phyloP scores from a whole-genome alignment of 2,888 invertebrate genomes.

The Troilus luridus region DNA sequence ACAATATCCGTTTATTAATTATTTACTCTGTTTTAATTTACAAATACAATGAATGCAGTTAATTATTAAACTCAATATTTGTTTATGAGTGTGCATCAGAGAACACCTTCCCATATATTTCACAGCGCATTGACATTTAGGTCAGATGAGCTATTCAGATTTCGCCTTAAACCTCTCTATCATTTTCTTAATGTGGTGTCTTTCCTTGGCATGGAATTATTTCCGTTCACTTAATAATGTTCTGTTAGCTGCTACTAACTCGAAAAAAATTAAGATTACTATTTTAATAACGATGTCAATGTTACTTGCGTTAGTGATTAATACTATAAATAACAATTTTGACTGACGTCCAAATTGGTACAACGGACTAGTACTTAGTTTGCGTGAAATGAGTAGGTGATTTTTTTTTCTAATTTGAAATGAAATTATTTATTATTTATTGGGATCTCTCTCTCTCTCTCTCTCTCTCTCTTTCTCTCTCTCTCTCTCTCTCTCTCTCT shows the following conservation, averaged over 20 bases:
- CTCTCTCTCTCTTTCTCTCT: too few relatives aligned
- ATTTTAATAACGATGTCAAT: neutral
- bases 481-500: too few relatives aligned
- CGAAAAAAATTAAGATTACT: neutral
- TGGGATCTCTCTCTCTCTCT: too few relatives aligned
- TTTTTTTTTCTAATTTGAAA: too few relatives aligned
- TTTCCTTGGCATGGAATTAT: constrained; percentile 23
- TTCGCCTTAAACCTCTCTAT: neutral
- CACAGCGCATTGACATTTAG: neutral
- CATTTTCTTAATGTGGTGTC: neutral
- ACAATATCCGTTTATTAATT: too few relatives aligned
- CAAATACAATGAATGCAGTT: neutral
- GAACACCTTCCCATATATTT: neutral
- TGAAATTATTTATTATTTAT: too few relatives aligned
- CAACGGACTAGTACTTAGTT: too few relatives aligned
- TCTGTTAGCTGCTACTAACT: neutral
- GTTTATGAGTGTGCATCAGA: neutral
- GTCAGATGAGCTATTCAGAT: neutral
- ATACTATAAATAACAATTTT: neutral
- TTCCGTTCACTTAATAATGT: neutral
- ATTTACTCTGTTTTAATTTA: too few relatives aligned
- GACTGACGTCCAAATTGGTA: too few relatives aligned
- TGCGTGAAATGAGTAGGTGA: too few relatives aligned
- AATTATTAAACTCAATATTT: neutral
- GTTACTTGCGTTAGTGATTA: neutral